Percentiles rank a stretch among this genome's conserved stretches.
Conservation (phyloP, 2,797 vertebrate genomes). For the Siniperca undulata region DNA sequence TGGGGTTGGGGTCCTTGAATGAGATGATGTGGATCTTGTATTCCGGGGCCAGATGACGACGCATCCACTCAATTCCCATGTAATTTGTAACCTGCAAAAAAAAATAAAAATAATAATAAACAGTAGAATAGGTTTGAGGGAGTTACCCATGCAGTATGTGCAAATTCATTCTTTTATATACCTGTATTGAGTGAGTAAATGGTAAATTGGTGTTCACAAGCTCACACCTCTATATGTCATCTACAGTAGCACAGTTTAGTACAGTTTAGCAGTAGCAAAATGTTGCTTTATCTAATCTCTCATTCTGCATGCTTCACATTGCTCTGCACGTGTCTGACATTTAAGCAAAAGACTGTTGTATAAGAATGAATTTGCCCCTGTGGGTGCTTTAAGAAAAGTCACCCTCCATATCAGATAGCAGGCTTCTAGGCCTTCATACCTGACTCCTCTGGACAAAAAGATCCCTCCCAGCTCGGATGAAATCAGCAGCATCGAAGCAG, state of each 20-base stretch:
- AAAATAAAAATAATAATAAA: background rate
- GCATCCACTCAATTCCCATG: constrained; percentile 99
- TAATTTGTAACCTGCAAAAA: constrained; percentile 93
- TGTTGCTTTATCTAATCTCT: constrained; percentile 29
- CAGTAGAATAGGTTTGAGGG: background rate
- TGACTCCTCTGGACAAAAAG: constrained; percentile 99
- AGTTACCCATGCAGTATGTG: background rate
- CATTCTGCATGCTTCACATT: background rate
- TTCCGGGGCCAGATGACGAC: constrained; percentile 94
- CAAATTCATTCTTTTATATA: background rate
- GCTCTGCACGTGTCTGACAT: background rate
- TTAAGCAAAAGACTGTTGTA: background rate
- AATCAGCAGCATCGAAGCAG: constrained; percentile 98
- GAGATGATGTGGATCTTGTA: constrained; percentile 95
- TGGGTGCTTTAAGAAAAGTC: background rate
- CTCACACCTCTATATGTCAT: background rate
- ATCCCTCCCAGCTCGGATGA: constrained; percentile 97
- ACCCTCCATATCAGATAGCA: background rate
- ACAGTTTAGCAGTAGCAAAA: background rate
- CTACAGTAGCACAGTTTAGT: too few relatives aligned
- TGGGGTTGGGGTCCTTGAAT: constrained; percentile 98
- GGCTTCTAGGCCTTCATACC: constrained; percentile 75
- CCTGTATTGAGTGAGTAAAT: background rate
- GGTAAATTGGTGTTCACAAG: background rate
- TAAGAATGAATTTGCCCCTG: background rate